Evolutionary conservation across 2,113 vertebrate genomes (phyloP), one percentile per base, ranked within the genome.

Genomic region (Cyprinus carpio): DNA sequence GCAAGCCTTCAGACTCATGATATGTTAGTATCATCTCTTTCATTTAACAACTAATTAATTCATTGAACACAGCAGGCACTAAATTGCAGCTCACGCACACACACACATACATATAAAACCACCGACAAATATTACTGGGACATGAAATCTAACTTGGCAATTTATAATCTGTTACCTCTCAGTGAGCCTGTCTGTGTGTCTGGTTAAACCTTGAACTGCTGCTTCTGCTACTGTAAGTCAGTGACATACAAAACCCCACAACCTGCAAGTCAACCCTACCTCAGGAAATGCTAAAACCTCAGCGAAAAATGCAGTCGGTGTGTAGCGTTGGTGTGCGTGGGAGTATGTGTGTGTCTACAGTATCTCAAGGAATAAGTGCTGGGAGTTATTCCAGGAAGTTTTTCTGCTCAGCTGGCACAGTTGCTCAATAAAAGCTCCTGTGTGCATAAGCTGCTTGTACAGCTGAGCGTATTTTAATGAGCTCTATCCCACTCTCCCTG

Each of bases 381-480:
- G 80, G 80, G 64, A 82, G 64, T 54, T 54, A 71, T 82, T 82
- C 64, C 64, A 82, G 64, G 64, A 82, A 69, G 64, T 82, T 82
- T 82, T 82, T 82, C 80, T 71, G 62, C 80, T 54, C 80, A 82
- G 80, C 80, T 11, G 40, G 64, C 80, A 82, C 78, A 65, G 78
- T 81, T 49, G 78, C 80, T 82, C 27, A 71, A 82, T 82, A 71
- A 82, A 82, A 82, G 81, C 85, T 67, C 46, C 64, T 54, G 80
- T 71, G 80, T 80, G 83, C 60, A 16, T 90, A 90, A 90, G 89
- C 89, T 80, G 83, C 88, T 90, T 90, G 81, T 87, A 88, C 79
- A 85, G 87, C 65, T 81, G 87, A 89, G 85, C 80, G 49, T 84
- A 89, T 90, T 90, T 90, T 90, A 90, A 90, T 90, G 86, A 90